A percentile compares a stretch with the other conserved stretches of the same genome.
phyloP scores from a whole-genome alignment of 2,888 invertebrate genomes.

The Lithophane semibrunnea region DNA sequence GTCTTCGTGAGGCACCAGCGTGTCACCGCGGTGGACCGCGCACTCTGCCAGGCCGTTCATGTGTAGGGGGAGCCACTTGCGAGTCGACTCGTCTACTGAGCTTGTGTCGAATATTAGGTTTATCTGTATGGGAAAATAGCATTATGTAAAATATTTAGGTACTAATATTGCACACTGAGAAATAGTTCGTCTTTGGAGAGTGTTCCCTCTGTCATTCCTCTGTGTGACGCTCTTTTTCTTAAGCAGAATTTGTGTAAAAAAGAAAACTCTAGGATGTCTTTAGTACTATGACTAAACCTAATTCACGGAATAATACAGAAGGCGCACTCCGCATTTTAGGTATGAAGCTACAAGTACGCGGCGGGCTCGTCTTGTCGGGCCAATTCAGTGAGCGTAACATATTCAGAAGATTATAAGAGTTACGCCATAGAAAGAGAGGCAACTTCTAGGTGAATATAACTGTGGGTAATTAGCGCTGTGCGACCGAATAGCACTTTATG shows the following conservation, averaged over 20 bases:
- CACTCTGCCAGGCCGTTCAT: constrained; percentile 94
- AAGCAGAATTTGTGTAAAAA: background rate
- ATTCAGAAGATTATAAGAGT: too few relatives aligned
- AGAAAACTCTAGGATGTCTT: background rate
- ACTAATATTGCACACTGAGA: background rate
- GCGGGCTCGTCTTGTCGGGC: too few relatives aligned
- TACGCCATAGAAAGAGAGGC: too few relatives aligned
- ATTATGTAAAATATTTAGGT: background rate
- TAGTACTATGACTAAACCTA: background rate
- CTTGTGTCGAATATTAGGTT: constrained; percentile 93
- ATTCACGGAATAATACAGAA: too few relatives aligned
- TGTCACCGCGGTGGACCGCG: constrained; percentile 91
- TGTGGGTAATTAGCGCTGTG: too few relatives aligned
- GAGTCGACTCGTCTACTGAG: constrained; percentile 89
- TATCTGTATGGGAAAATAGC: constrained; percentile 88
- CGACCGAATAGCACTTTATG: too few relatives aligned
- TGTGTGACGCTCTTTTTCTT: background rate
- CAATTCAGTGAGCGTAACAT: too few relatives aligned
- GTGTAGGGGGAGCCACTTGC: constrained; percentile 94
- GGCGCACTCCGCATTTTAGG: too few relatives aligned
- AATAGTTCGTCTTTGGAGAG: background rate
- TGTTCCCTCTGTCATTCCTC: background rate
- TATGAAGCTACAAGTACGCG: too few relatives aligned
- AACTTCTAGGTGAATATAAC: too few relatives aligned
- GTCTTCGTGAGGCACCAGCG: constrained; percentile 92